Base-by-base conservation (phyloP, 2,888 invertebrate species). In the Drosophila silvestris region DNA sequence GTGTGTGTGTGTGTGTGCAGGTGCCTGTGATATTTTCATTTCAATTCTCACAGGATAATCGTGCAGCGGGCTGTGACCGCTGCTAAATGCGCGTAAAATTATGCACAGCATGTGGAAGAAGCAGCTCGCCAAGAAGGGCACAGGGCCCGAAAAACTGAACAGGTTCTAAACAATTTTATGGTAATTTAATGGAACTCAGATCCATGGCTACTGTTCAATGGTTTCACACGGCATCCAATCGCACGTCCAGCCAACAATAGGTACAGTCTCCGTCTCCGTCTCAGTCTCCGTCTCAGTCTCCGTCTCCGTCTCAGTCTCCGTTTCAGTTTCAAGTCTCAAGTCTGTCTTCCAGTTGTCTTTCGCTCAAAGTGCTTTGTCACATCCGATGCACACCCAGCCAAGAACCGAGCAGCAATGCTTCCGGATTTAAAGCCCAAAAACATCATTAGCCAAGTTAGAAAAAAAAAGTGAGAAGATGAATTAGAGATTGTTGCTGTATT, bases 401-500 rank as follows among this genome's bases (percentile, higher is more conserved):
- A 63, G 71, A 71, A 64, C 30, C 52, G 37, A 47, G 33, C 63
- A 58, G 51, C 73, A 66, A 70, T 69, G 64, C 81, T 85, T 85
- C 85, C 85, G 85, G 89, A 89, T 84, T 86, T 69, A 74, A 81
- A 74, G 82, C 68, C 84, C 84, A 78, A 84, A 86, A 86, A 84
- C 71, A 67, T 82, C 83, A 82, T 82, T 81, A 81, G 83, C 74
- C 57, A 81, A 72, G 79, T 74, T 77, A 77, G 71, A n/a, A 16
- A 22, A 44, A 44, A 44, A 63, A 63, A 56, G 52, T 61, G 26
- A 44, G 33, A 52, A 74, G 61, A 70, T 64, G 7, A 22, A 77
- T 83, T 86, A 79, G 83, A 85, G 70, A 61, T 28, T 64, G 66
- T 37, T 59, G 67, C 41, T 39, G 47, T 30, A 19, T 30, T 19